Conservation (phyloP, 2,797 vertebrate genomes). For the Mus minutoides region DNA sequence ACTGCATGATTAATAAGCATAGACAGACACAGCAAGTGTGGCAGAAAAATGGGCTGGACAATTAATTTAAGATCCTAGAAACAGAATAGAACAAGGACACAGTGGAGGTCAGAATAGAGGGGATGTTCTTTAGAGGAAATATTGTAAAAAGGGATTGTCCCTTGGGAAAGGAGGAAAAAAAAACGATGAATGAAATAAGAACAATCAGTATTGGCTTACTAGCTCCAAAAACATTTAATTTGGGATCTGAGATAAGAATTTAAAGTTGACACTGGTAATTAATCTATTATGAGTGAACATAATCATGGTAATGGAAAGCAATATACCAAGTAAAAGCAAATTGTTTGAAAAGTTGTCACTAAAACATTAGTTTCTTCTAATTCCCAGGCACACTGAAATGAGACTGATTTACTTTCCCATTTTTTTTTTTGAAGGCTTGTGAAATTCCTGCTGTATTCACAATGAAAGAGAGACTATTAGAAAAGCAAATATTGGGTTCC, state of each 20-base stretch:
- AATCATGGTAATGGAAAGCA: background rate
- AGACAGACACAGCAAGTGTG: background rate
- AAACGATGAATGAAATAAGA: background rate
- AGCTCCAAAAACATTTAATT: background rate
- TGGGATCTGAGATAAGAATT: background rate
- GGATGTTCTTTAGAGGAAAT: background rate
- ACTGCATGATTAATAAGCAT: background rate
- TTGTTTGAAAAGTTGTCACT: conserved; percentile 31
- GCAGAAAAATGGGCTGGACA: background rate
- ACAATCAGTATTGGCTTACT: background rate
- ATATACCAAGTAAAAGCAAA: background rate
- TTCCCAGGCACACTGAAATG: background rate
- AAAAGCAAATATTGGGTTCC: conserved; percentile 75
- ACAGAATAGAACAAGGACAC: background rate
- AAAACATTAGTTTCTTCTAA: conserved; percentile 26
- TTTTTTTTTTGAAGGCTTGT: conserved; percentile 20
- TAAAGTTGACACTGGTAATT: background rate
- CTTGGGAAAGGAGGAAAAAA: background rate
- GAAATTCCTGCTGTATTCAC: conserved; percentile 71
- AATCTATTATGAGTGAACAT: conserved; percentile 10
- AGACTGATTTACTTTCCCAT: background rate
- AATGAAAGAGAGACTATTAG: conserved; percentile 59
- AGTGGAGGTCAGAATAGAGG: background rate
- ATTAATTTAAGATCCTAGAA: conserved; percentile 37
- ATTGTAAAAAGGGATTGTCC: background rate